phyloP scores from a whole-genome alignment of 2,888 invertebrate species.

The Mimas tiliae region DNA sequence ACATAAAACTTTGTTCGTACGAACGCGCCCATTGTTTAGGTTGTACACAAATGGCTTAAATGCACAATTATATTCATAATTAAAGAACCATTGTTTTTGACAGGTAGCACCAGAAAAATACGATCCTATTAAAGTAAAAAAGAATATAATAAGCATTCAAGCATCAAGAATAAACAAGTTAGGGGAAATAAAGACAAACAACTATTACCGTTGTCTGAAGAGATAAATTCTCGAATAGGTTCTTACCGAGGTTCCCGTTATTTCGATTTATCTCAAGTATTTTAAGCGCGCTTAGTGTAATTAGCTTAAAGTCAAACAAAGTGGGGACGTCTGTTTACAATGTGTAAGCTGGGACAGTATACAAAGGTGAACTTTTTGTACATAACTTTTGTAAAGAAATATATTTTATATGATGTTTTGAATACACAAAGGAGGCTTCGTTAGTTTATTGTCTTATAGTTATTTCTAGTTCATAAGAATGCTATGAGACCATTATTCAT shows the following conservation, averaged over 20 bases:
- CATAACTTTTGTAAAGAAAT: not conserved
- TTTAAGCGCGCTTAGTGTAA: conserved; percentile 46
- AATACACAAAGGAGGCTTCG: not conserved
- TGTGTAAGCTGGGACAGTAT: conserved; percentile 4
- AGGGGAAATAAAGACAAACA: conserved; percentile 47
- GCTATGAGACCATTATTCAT: not conserved
- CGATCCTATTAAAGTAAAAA: conserved; percentile 31
- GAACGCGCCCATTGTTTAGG: not conserved
- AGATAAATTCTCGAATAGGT: conserved; percentile 46
- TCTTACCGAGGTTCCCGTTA: conserved; percentile 50
- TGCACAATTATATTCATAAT: not conserved
- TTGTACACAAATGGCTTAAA: not conserved
- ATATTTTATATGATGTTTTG: not conserved
- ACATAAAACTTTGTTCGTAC: not conserved
- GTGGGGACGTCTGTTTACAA: conserved; percentile 20
- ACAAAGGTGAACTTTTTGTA: not conserved
- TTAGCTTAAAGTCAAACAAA: conserved; percentile 31
- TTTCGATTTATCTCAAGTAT: conserved; percentile 54
- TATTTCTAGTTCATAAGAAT: not conserved
- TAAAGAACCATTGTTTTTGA: not conserved
- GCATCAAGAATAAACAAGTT: conserved; percentile 36
- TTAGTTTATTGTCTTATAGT: not conserved
- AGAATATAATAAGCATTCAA: conserved; percentile 19
- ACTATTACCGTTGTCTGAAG: conserved; percentile 47
- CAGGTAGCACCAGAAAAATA: conserved; percentile 26